A percentile compares a stretch with the other conserved stretches of the same genome.
phyloP scores from a whole-genome alignment of 2,113 vertebrate species.

The Salvelinus namaycush region DNA sequence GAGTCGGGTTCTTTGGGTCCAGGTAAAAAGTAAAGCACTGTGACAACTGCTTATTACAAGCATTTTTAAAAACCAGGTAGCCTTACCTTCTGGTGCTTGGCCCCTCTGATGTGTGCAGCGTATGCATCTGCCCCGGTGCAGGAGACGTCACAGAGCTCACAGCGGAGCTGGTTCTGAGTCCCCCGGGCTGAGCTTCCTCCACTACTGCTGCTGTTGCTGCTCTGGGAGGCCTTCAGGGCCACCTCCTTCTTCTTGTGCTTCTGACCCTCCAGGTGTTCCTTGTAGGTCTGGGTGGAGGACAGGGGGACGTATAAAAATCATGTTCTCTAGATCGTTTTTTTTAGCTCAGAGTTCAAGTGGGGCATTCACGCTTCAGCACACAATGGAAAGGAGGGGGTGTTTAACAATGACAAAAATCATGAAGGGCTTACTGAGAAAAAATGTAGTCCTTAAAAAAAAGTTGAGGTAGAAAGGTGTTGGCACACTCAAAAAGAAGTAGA shows the following conservation, averaged over 20 bases:
- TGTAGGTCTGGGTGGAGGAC: slow-evolving; percentile 83
- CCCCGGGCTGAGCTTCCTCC: slow-evolving; percentile 82
- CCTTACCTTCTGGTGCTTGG: slow-evolving; percentile 96
- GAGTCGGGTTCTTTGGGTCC: too few species aligned
- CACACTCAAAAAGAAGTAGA: too few species aligned
- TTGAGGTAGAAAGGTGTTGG: too few species aligned
- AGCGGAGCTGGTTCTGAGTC: slow-evolving; percentile 95
- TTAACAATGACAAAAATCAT: too few species aligned
- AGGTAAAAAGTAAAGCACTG: not conserved
- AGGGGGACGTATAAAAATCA: not conserved
- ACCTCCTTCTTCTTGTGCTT: slow-evolving; percentile 99
- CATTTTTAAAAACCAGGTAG: not conserved
- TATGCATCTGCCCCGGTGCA: slow-evolving; percentile 97
- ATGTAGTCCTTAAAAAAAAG: too few species aligned
- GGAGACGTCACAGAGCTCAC: slow-evolving; percentile 97
- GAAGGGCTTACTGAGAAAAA: too few species aligned
- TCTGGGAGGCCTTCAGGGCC: slow-evolving; percentile 91
- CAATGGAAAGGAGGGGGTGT: not conserved
- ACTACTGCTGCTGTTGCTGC: slow-evolving; percentile 70
- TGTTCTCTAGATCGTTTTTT: too few species aligned
- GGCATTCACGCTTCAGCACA: too few species aligned
- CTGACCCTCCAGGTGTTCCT: slow-evolving; percentile 97
- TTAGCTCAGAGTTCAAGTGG: too few species aligned
- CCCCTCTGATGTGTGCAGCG: slow-evolving; percentile 95
- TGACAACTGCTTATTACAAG: not conserved